Evolutionary conservation across 2,888 invertebrate species (phyloP), one percentile per base, ranked within the genome.

Genomic region (Melangyna quadrimaculata): DNA sequence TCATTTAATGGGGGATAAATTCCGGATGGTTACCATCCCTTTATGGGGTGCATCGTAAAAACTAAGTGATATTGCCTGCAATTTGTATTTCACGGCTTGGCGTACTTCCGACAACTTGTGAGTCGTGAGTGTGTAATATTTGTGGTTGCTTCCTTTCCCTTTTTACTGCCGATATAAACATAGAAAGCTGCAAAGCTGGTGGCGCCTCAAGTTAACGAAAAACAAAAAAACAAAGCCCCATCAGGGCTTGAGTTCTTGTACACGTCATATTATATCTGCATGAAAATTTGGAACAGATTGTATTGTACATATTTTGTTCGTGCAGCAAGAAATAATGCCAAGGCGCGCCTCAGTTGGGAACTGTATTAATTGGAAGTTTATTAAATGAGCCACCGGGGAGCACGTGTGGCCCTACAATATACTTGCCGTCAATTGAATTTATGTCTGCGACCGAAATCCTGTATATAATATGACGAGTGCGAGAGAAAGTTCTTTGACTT

Each of bases 21-120:
- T 86, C 86, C 86, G 86, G 86, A 81, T 77, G 86, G 81, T 86
- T 86, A 80, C 86, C 86, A 81, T 57, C 81, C 86, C 86, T 77
- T 86, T 86, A 86, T 86, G 81, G 86, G 86, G 73, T 86, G 86
- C 86, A 86, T 86, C 86, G 86, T 86, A 78, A 86, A 86, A 86
- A 86, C 86, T 80, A 86, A 86, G 86, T 86, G 86, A 86, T 86
- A 86, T 86, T 86, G 86, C 86, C 86, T 86, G 86, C 86, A 86
- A 86, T 86, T 86, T 86, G 86, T 86, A 86, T 86, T 86, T 86
- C 86, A 86, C 86, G 86, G 86, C 80, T 81, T 86, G 86, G 81
- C 81, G 86, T 86, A 80, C 86, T 86, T 86, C 81, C 86, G 81
- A 86, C 77, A 86, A 78, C 86, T 86, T 86, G 77, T 81, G 86